Conservation (phyloP, 2,888 invertebrate species). For the Lasioglossum calceatum region DNA sequence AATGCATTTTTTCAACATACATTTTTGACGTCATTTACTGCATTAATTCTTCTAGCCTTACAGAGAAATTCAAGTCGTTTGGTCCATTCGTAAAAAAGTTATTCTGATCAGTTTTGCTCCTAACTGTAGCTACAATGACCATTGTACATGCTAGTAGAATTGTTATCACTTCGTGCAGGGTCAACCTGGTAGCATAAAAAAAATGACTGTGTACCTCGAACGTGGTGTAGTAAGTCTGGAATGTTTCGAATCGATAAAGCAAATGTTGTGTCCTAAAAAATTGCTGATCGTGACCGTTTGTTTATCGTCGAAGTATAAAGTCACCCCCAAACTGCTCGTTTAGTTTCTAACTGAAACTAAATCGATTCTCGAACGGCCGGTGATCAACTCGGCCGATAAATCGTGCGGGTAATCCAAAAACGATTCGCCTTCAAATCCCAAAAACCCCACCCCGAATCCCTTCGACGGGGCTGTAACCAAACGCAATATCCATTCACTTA, state of each 20-base stretch:
- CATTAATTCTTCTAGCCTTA: too few species aligned
- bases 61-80: too few species aligned
- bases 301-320: background rate
- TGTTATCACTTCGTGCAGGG: background rate
- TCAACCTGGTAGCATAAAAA: background rate
- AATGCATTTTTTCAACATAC: too few species aligned
- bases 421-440: conserved; percentile 7
- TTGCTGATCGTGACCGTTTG: background rate
- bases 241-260: background rate
- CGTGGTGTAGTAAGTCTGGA: too few species aligned
- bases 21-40: too few species aligned
- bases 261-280: background rate
- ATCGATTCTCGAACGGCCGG: background rate
- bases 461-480: background rate
- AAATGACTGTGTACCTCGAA: background rate
- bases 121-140: too few species aligned
- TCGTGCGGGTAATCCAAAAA: background rate
- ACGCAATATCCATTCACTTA: conserved; percentile 7
- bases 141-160: background rate
- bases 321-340: background rate
- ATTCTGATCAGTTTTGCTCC: too few species aligned
- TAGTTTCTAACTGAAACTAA: background rate
- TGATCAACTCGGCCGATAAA: conserved; percentile 3
- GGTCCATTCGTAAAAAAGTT: too few species aligned
- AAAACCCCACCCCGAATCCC: background rate